Evolutionary conservation across 2,888 invertebrate species (phyloP), one percentile per base, ranked within the genome.

Genomic region (Agonopterix heracliana): DNA sequence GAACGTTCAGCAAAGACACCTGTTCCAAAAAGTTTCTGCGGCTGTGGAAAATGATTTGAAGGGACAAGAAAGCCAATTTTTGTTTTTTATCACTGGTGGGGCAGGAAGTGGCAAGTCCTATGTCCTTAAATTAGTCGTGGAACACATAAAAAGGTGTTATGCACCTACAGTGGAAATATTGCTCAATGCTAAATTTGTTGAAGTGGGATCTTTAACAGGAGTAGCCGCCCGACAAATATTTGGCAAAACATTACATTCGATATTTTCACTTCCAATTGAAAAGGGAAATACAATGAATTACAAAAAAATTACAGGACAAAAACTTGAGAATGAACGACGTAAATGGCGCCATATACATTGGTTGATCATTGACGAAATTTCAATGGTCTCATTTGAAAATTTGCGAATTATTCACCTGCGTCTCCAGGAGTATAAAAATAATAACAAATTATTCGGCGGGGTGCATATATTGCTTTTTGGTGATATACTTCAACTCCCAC

Each of bases 41-140:
- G n/a, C n/a, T n/a, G n/a, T n/a, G n/a, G n/a, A n/a, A n/a, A n/a
- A n/a, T n/a, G n/a, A n/a, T n/a, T n/a, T n/a, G n/a, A n/a, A n/a
- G n/a, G n/a, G n/a, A n/a, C n/a, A n/a, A n/a, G n/a, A n/a, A n/a
- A n/a, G n/a, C n/a, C n/a, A n/a, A n/a, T n/a, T n/a, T n/a, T n/a
- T n/a, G n/a, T 44, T 68, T 7, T 66, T 68, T 52, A 57, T 70
- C 4, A 71, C 66, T 0, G 68, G 65, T 0, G 64, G 64, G n/a
- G 61, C 64, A 40, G 64, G 57, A 3, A 59, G 60, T 40, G 60
- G 60, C 1, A 62, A 61, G 47, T 61, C 60, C 1, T 67, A 59
- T 49, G 3, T 59, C 0, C 50, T 68, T 14, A 67, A 64, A 61
- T 54, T 65, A 49, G 34, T 68, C 5, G 64, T 65, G 5, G 58